Evolutionary conservation across 2,888 invertebrate species (phyloP), one percentile per base, ranked within the genome.

Genomic region (Trachelus stipa): DNA sequence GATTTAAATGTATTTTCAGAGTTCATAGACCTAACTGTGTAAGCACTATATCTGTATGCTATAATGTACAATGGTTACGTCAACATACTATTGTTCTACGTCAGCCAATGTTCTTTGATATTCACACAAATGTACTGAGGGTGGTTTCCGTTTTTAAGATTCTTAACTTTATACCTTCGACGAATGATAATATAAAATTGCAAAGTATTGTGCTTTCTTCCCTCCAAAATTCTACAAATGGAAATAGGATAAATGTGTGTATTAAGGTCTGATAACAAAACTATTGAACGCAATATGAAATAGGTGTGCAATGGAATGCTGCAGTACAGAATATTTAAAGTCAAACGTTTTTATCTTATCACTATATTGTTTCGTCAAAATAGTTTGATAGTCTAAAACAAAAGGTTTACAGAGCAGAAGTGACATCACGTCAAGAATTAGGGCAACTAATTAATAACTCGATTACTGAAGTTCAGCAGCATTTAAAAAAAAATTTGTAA

Each of bases 21-120:
- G 86, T 87, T 87, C 83, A 80, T 85, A 83, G 82, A 87, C 85
- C 83, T 56, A 56, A 56, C 56, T 56, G 9, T 23, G 23, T 56
- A 56, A 23, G 56, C 56, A 56, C 23, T 56, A 23, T 23, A 40
- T 56, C 23, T 56, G 23, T 56, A 56, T 56, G 56, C 9, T 15
- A 56, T 73, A 81, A 75, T 73, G 75, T 73, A 76, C 77, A 77
- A 77, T 73, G 76, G 15, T 73, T 40, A 33, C 71, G 69, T 56
- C 76, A 76, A 71, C 73, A 15, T 75, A 68, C 34, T 76, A 79
- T 79, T 81, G 79, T 81, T 80, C 78, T 75, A 76, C 68, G 74
- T 68, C 78, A 56, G 23, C 40, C 40, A 56, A 23, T 56, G 23
- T 1, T 56, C 23, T 56, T 15, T 56, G 56, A 56, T 56, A 56